Evolutionary conservation across 2,888 invertebrate genomes (phyloP).

Genomic region (Eupithecia tripunctaria): DNA sequence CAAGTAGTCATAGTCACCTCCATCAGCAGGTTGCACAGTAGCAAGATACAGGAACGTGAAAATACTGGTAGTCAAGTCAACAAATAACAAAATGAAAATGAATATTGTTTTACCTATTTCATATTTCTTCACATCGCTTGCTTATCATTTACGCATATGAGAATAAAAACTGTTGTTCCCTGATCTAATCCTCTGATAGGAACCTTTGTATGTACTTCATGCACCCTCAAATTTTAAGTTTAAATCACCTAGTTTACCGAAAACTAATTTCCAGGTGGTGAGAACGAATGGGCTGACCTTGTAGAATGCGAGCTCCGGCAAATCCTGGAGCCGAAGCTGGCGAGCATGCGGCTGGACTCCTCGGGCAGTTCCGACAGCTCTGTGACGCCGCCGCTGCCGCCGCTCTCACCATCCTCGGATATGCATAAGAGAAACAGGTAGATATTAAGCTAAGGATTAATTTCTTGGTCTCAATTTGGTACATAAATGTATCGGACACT

Average conservation of each 20-base stretch:
- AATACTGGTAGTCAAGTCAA: no score
- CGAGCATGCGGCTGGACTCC: constrained; percentile 85
- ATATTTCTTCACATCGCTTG: no score
- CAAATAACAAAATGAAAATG: no score
- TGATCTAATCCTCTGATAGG: no score
- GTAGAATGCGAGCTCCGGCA: constrained; percentile 92
- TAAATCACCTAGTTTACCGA: background rate
- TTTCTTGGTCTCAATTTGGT: background rate
- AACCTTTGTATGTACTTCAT: no score
- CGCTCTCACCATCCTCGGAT: constrained; percentile 87
- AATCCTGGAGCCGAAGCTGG: constrained; percentile 89
- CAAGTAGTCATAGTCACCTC: no score
- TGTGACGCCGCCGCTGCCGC: constrained; percentile 91
- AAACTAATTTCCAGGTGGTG: constrained; percentile 72
- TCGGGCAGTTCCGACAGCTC: constrained; percentile 88
- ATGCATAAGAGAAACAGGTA: constrained; percentile 83
- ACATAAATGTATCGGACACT: background rate
- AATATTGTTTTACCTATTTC: no score
- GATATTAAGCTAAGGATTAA: background rate
- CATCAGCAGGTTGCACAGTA: no score
- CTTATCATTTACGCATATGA: no score
- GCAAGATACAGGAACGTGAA: no score
- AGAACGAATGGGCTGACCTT: constrained; percentile 92
- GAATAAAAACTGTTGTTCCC: no score
- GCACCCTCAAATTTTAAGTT: no score